Conservation (phyloP, 2,888 invertebrate species). For the Noctua janthe region DNA sequence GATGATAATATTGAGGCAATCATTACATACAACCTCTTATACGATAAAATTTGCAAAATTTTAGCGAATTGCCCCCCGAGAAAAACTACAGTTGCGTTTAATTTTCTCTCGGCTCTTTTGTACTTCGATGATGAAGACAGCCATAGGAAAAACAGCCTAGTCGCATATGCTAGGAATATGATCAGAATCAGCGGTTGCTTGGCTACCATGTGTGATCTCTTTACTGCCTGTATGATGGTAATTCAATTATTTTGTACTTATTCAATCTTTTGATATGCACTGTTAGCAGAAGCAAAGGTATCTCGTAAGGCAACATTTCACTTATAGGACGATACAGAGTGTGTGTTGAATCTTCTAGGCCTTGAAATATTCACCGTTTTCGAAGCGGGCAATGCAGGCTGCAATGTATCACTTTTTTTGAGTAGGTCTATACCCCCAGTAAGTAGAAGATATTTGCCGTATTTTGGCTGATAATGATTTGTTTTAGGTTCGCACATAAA, state of each 20-base stretch:
- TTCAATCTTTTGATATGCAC: background rate
- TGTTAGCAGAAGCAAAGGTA: background rate
- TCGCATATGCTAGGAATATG: conserved; percentile 78
- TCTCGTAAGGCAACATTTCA: background rate
- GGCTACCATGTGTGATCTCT: conserved; percentile 78
- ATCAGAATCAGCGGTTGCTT: conserved; percentile 83
- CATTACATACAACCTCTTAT: conserved; percentile 76
- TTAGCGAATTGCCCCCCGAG: conserved; percentile 72
- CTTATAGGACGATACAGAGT: background rate
- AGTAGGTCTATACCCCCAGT: background rate
- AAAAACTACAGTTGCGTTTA: conserved; percentile 74
- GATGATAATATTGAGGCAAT: conserved; percentile 71
- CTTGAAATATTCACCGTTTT: background rate
- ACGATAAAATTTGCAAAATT: conserved; percentile 75
- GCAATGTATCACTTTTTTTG: background rate
- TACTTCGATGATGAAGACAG: conserved; percentile 69
- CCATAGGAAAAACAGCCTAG: conserved; percentile 67
- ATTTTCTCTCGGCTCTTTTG: conserved; percentile 79
- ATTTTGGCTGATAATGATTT: background rate
- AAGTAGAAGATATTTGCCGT: background rate
- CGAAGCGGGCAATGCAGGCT: background rate
- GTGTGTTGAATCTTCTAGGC: background rate
- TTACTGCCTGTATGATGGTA: conserved; percentile 81
- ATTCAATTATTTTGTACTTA: conserved; percentile 39
- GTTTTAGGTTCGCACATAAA: background rate